Evolutionary conservation across 1,140 invertebrate genomes (phyloP).

Genomic region (Penaeus vannamei): DNA sequence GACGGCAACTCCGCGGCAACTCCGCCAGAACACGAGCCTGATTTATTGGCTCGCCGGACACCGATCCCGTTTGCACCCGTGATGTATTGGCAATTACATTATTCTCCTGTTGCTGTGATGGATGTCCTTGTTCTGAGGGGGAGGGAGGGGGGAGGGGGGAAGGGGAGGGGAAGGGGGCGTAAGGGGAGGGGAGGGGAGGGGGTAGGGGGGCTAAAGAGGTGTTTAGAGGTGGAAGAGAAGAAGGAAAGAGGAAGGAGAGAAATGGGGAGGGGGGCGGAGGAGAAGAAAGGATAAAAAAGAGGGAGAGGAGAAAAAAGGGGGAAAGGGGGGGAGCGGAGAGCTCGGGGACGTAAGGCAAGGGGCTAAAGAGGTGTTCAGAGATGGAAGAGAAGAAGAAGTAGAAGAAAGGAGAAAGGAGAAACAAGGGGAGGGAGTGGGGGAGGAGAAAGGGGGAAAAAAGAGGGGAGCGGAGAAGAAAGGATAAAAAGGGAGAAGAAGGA

Average conservation of each 20-base stretch:
- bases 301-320: not conserved
- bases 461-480: too few species aligned
- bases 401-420: too few species aligned
- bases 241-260: not conserved
- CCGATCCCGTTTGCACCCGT: conserved; percentile 3
- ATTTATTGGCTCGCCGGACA: conserved; percentile 42
- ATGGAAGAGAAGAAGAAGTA: too few species aligned
- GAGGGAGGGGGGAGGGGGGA: not conserved
- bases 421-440: too few species aligned
- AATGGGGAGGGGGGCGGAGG: not conserved
- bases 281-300: not conserved
- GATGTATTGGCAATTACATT: conserved; percentile 50
- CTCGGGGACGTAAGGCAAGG: too few species aligned
- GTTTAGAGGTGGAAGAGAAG: too few species aligned
- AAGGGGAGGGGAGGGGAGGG: not conserved
- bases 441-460: too few species aligned
- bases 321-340: too few species aligned
- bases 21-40: conserved; percentile 43
- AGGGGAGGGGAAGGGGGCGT: not conserved
- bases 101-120: conserved; percentile 44
- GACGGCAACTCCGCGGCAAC: not conserved
- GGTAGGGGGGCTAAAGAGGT: not conserved
- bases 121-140: conserved; percentile 1
- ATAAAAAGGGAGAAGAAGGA: too few species aligned
- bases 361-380: too few species aligned